A percentile compares a stretch with the other conserved stretches of the same genome.
These are phyloP conservation scores for Catalaphyllia jardinei DNA, from an alignment of 64 coral and sea anemone genomes.

Conservation along the genomic window DNA sequence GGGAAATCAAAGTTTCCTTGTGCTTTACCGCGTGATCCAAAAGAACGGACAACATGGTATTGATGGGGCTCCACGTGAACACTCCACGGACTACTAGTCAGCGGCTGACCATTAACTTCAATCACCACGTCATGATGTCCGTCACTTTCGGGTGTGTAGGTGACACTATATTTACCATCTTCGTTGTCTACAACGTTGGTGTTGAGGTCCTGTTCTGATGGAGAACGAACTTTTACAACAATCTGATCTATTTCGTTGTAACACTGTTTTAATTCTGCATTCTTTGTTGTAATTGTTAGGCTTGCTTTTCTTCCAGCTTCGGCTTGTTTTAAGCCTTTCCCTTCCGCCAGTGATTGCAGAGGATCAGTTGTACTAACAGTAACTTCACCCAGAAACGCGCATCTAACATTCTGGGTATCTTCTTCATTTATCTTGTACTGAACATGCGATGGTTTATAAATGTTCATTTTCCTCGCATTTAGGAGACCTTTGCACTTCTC, in stretches of 20 bases:
- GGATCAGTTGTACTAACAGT: background rate
- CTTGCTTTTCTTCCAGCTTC: background rate
- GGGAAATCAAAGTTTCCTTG: background rate
- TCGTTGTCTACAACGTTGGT: background rate
- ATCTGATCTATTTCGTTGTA: constrained; percentile 9
- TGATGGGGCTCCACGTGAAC: background rate
- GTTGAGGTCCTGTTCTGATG: background rate
- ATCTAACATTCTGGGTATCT: background rate
- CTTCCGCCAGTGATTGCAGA: background rate
- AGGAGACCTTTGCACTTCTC: background rate
- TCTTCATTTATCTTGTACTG: background rate
- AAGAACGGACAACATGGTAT: background rate
- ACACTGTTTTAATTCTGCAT: constrained; percentile 5
- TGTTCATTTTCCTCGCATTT: background rate
- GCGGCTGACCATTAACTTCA: constrained; percentile 13
- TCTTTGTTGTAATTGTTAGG: constrained; percentile 1
- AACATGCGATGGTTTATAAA: background rate
- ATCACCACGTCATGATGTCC: background rate
- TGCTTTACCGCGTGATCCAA: constrained; percentile 2
- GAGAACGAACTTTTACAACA: background rate
- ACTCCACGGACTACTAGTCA: constrained; percentile 6
- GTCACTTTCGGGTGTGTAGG: background rate
- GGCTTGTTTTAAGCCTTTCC: background rate
- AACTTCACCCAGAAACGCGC: background rate
- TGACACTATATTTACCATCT: background rate